Conservation (phyloP, 2,797 vertebrate species). For the Fistularia tabacaria region DNA sequence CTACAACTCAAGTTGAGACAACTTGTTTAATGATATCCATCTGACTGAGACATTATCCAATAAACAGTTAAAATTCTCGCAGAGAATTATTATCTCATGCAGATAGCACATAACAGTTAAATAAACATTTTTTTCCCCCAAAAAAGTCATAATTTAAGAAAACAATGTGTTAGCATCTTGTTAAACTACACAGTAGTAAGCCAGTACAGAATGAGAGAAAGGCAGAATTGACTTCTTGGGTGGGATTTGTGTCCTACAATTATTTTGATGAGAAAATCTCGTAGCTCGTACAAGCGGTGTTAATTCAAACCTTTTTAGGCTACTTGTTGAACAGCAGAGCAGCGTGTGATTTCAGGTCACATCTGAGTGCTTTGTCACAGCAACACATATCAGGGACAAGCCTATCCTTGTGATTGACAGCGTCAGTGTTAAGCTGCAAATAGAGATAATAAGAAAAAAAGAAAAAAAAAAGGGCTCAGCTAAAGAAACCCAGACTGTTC, state of each 20-base stretch:
- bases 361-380: too few species aligned
- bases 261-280: slow-evolving; percentile 44
- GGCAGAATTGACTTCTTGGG: slow-evolving; percentile 55
- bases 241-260: slow-evolving; percentile 53
- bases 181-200: slow-evolving; percentile 85
- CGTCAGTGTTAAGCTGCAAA: slow-evolving; percentile 26
- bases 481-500: slow-evolving; percentile 45
- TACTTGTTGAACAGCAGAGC: slow-evolving; percentile 10
- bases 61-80: slow-evolving; percentile 91
- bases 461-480: slow-evolving; percentile 49
- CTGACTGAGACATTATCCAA: slow-evolving; percentile 79
- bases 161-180: slow-evolving; percentile 55
- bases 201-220: slow-evolving; percentile 71
- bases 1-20: slow-evolving; percentile 61
- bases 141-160: slow-evolving; percentile 73
- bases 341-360: slow-evolving; percentile 41
- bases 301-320: slow-evolving; percentile 35
- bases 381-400: slow-evolving; percentile 15
- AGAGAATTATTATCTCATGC: slow-evolving; percentile 97
- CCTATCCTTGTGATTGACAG: slow-evolving; percentile 18
- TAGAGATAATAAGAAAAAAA: slow-evolving; percentile 32
- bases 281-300: slow-evolving; percentile 54
- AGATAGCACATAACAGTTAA: slow-evolving; percentile 87
- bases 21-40: slow-evolving; percentile 63
- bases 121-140: slow-evolving; percentile 54